Evolutionary conservation across 2,888 invertebrate species (phyloP).

Genomic region (Standfussiana lucernea): DNA sequence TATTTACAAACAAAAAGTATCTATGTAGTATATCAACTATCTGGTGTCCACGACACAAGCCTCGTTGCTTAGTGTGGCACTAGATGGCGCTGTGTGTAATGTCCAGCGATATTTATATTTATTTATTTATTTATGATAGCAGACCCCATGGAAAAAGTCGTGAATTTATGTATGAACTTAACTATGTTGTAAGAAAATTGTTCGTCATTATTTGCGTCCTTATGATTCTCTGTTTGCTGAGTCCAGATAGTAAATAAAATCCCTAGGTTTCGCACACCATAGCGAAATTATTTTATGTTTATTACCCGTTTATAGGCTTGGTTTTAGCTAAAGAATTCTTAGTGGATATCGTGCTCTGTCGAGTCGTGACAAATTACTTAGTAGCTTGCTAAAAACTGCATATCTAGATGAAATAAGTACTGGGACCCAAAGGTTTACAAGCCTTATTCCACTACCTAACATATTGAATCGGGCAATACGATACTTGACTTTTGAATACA

Average conservation of each 20-base stretch:
- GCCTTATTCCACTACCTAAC: background rate
- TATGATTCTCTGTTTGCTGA: conserved; percentile 64
- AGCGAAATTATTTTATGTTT: conserved; percentile 66
- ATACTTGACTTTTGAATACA: too few relatives aligned
- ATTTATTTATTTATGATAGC: too few relatives aligned
- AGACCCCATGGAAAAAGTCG: too few relatives aligned
- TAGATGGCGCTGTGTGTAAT: too few relatives aligned
- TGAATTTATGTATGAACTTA: too few relatives aligned
- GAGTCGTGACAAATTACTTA: conserved; percentile 14
- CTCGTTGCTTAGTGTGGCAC: too few relatives aligned
- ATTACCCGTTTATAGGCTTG: conserved; percentile 61
- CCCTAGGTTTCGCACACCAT: conserved; percentile 58
- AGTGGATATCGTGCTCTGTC: background rate
- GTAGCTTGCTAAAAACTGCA: background rate
- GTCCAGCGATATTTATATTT: too few relatives aligned
- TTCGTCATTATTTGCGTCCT: conserved; percentile 8
- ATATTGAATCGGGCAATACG: background rate
- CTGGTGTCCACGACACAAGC: too few relatives aligned
- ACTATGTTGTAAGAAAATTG: background rate
- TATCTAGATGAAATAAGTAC: background rate
- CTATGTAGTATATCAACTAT: too few relatives aligned
- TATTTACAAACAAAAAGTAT: too few relatives aligned
- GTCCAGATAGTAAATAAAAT: conserved; percentile 68
- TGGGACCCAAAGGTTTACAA: background rate
- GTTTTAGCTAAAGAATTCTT: conserved; percentile 18